A percentile compares a stretch with the other conserved stretches of the same genome.
Conservation (phyloP, 2,797 vertebrate genomes). For the Alcedo quadribrachys region DNA sequence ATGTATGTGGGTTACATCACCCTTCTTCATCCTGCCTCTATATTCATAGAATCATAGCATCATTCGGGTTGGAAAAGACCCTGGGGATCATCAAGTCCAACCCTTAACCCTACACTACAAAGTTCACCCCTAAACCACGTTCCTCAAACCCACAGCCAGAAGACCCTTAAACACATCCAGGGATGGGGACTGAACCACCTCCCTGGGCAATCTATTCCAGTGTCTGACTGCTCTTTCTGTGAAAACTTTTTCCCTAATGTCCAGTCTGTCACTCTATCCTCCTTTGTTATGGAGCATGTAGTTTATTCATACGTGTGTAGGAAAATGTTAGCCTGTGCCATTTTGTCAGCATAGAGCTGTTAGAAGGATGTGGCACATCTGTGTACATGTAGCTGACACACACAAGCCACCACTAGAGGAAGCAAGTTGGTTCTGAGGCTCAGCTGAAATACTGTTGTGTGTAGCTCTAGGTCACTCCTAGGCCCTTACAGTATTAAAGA, state of each 20-base stretch:
- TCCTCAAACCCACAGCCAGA: too few species aligned
- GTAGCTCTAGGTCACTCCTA: neutral
- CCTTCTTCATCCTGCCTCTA: neutral
- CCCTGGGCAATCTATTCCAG: too few species aligned
- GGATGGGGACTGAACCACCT: too few species aligned
- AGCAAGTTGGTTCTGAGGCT: neutral
- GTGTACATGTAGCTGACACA: neutral
- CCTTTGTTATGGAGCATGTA: neutral
- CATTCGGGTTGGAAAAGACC: too few species aligned
- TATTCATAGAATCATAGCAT: neutral
- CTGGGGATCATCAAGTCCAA: too few species aligned
- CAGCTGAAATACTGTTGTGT: neutral
- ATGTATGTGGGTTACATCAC: fast-evolving
- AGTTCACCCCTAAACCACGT: too few species aligned
- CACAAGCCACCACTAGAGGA: neutral
- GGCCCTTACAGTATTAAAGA: neutral
- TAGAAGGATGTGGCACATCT: neutral
- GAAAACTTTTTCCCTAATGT: too few species aligned
- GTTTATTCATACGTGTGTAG: neutral
- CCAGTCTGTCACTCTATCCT: neutral
- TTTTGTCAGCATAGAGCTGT: neutral
- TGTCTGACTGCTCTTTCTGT: too few species aligned
- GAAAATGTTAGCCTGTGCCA: neutral
- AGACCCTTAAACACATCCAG: too few species aligned
- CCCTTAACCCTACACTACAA: too few species aligned